Percentiles rank a stretch among this genome's conserved stretches.
Evolutionary conservation across 2,888 invertebrate genomes (phyloP).

Genomic region (Caenorhabditis sp.): DNA sequence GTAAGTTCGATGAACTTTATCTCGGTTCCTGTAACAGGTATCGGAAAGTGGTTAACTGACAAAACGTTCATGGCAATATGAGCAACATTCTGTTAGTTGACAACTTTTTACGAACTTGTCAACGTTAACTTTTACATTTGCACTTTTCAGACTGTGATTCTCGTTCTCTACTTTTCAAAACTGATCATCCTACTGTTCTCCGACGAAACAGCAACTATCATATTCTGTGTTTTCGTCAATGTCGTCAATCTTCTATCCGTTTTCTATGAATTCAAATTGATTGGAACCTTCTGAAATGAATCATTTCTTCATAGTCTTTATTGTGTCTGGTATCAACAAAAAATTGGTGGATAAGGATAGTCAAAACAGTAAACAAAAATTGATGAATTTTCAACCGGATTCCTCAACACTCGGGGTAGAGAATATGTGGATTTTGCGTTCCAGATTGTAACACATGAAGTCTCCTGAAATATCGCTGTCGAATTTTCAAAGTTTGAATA

Average conservation of each 20-base stretch:
- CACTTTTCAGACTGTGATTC: slow-evolving; percentile 31
- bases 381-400: too few species aligned
- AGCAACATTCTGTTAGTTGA: too few species aligned
- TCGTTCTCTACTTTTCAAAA: slow-evolving; percentile 22
- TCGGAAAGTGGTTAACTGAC: too few species aligned
- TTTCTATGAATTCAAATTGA: slow-evolving; percentile 13
- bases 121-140: background rate
- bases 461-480: slow-evolving; percentile 70
- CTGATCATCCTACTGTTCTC: slow-evolving; percentile 14
- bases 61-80: too few species aligned
- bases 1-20: slow-evolving; percentile 6
- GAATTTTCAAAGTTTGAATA: too few species aligned
- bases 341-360: too few species aligned
- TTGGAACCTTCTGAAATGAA: slow-evolving; percentile 3
- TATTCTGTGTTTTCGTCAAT: slow-evolving; percentile 11
- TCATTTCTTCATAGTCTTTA: background rate
- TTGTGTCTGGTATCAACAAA: too few species aligned
- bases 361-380: too few species aligned
- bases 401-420: too few species aligned
- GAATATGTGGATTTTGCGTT: too few species aligned
- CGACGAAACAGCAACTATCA: background rate
- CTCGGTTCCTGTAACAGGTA: too few species aligned
- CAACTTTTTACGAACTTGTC: background rate
- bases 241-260: slow-evolving; percentile 11
- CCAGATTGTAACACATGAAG: slow-evolving; percentile 82